phyloP scores from a whole-genome alignment of 2,797 vertebrate species.

The Pangasius krempfi region DNA sequence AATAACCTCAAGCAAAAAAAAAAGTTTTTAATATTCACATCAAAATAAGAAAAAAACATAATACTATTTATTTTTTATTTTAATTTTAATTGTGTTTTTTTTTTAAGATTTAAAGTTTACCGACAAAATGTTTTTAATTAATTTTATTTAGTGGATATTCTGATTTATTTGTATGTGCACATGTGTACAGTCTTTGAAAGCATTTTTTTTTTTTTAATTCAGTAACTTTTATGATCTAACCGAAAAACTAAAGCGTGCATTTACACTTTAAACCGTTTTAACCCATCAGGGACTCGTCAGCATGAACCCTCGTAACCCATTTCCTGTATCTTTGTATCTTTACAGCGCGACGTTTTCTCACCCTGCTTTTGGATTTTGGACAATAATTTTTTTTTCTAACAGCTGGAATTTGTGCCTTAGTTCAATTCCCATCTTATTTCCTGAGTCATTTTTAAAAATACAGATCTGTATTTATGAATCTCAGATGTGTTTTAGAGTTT shows the following conservation, averaged over 20 bases:
- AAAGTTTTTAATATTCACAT: not conserved
- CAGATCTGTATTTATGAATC: constrained; percentile 46
- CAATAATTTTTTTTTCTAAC: not conserved
- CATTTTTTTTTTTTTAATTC: constrained; percentile 7
- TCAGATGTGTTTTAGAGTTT: constrained; percentile 12
- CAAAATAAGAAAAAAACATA: not conserved
- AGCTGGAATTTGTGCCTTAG: constrained; percentile 39
- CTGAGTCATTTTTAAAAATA: constrained; percentile 38
- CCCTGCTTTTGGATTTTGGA: constrained; percentile 7
- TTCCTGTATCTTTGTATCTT: constrained; percentile 30
- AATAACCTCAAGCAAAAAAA: not conserved
- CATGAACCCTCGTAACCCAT: not conserved
- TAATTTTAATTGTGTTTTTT: not conserved
- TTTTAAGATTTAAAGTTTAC: not conserved
- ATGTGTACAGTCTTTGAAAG: not conserved
- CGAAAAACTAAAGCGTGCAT: constrained; percentile 10
- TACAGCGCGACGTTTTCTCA: not conserved
- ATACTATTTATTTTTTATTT: not conserved
- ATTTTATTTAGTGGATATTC: constrained; percentile 5
- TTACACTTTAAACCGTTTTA: constrained; percentile 19
- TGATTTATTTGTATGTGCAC: not conserved
- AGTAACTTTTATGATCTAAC: constrained; percentile 17
- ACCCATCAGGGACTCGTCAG: not conserved
- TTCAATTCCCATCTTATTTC: constrained; percentile 21
- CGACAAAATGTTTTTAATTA: not conserved